A percentile compares a stretch with the other conserved stretches of the same genome.
phyloP scores from a whole-genome alignment of 2,888 invertebrate species.

The Tiliacea aurago region DNA sequence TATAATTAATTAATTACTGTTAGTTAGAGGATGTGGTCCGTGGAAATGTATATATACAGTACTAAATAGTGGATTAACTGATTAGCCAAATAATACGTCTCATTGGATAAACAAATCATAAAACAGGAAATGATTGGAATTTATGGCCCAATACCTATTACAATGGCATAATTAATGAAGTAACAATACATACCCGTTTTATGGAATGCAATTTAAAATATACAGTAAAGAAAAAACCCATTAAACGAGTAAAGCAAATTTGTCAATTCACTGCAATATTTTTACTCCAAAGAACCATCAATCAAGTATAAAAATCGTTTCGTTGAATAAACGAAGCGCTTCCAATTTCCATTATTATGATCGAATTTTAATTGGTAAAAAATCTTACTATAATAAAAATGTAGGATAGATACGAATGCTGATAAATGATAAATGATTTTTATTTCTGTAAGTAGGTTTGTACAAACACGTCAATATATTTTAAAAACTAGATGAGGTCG shows the following conservation, averaged over 20 bases:
- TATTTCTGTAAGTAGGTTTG: too few relatives aligned
- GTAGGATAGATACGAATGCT: neutral
- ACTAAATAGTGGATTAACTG: slow-evolving; percentile 18
- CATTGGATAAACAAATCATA: neutral
- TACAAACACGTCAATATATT: too few relatives aligned
- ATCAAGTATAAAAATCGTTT: slow-evolving; percentile 75
- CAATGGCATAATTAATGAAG: neutral
- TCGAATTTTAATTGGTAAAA: slow-evolving; percentile 69
- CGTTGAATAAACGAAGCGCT: slow-evolving; percentile 65
- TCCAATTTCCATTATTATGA: slow-evolving; percentile 59
- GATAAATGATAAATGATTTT: too few relatives aligned
- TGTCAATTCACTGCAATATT: slow-evolving; percentile 65
- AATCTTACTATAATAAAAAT: slow-evolving; percentile 14
- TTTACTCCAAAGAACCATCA: slow-evolving; percentile 70
- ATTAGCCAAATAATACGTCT: neutral
- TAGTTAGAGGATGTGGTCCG: slow-evolving; percentile 3
- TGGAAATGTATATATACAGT: neutral
- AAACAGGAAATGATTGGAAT: neutral
- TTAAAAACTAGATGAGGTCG: too few relatives aligned
- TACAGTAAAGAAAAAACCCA: slow-evolving; percentile 39
- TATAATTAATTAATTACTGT: slow-evolving; percentile 11
- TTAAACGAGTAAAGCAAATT: slow-evolving; percentile 64
- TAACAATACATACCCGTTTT: neutral
- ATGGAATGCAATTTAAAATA: slow-evolving; percentile 24
- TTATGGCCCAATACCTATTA: neutral